A percentile compares a stretch with the other conserved stretches of the same genome.
Conservation (phyloP, 2,797 vertebrate species). For the Sebastiscus tertius region DNA sequence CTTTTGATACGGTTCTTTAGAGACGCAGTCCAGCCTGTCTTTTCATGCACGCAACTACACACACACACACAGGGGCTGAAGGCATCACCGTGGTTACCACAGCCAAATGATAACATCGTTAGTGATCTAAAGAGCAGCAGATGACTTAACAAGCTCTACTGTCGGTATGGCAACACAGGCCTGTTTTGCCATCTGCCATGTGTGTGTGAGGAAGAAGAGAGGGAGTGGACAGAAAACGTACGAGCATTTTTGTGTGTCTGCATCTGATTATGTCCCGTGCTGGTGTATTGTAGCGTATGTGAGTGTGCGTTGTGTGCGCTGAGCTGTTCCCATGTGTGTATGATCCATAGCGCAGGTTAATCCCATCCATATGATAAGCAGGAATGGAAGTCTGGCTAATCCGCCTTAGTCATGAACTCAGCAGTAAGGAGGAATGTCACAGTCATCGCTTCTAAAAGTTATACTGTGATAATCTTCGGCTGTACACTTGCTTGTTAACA, state of each 20-base stretch:
- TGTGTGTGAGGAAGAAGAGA: conserved; percentile 13
- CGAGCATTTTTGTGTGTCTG: conserved; percentile 30
- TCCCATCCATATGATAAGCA: conserved; percentile 77
- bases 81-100: conserved; percentile 62
- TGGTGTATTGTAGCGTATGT: background rate
- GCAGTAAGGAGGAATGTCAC: conserved; percentile 66
- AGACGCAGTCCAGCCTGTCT: conserved; percentile 45
- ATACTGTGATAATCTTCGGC: conserved; percentile 50
- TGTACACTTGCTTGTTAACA: conserved; percentile 14
- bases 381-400: conserved; percentile 67
- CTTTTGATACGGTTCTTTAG: conserved; percentile 49
- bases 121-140: conserved; percentile 69
- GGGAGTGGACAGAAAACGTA: conserved; percentile 9
- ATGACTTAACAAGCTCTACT: conserved; percentile 65
- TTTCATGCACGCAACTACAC: conserved; percentile 39
- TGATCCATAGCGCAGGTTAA: conserved; percentile 75
- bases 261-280: conserved; percentile 34
- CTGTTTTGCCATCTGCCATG: conserved; percentile 30
- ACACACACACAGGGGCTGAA: conserved; percentile 2
- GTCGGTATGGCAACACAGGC: conserved; percentile 70
- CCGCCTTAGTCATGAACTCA: conserved; percentile 65
- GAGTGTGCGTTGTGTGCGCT: conserved; percentile 29
- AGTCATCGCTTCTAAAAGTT: conserved; percentile 69
- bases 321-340: conserved; percentile 56
- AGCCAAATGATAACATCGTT: conserved; percentile 70